Evolutionary conservation across 1,140 invertebrate species (phyloP).

Genomic region (Temnothorax curvispinosus): DNA sequence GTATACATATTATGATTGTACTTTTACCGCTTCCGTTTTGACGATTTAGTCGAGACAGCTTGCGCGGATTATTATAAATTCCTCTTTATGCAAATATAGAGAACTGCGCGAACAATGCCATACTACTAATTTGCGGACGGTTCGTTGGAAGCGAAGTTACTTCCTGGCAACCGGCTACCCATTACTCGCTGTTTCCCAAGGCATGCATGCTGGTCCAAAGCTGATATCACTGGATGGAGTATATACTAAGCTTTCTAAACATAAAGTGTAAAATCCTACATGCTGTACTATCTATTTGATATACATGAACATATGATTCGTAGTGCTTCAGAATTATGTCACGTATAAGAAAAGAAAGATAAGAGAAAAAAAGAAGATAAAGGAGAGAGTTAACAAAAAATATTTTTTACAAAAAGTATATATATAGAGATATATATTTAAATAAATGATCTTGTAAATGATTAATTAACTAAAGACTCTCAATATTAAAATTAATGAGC

Average conservation of each 20-base stretch:
- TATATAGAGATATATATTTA: no score
- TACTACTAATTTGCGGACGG: slow-evolving; percentile 57
- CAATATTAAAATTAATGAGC: no score
- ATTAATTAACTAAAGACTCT: no score
- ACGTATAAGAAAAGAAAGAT: no score
- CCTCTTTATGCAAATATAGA: slow-evolving; percentile 57
- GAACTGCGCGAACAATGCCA: slow-evolving; percentile 44
- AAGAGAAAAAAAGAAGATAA: background rate
- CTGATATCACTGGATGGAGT: slow-evolving; percentile 32
- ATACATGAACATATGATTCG: background rate
- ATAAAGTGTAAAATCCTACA: background rate
- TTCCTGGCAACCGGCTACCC: slow-evolving; percentile 48
- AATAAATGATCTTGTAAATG: no score
- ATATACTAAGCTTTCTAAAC: slow-evolving; percentile 21
- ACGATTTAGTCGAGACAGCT: slow-evolving; percentile 8
- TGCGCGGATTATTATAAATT: slow-evolving; percentile 51
- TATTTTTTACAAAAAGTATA: no score
- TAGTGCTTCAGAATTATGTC: background rate
- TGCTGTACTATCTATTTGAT: slow-evolving; percentile 25
- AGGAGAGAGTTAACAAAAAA: no score
- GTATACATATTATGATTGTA: background rate
- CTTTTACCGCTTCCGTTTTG: slow-evolving; percentile 16
- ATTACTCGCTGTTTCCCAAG: slow-evolving; percentile 47
- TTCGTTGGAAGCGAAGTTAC: slow-evolving; percentile 52
- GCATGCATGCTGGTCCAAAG: slow-evolving; percentile 26